Conservation (phyloP, 30 jellyfish, hydroid and myxozoan species). For the Calvadosia cruxmelitensis region DNA sequence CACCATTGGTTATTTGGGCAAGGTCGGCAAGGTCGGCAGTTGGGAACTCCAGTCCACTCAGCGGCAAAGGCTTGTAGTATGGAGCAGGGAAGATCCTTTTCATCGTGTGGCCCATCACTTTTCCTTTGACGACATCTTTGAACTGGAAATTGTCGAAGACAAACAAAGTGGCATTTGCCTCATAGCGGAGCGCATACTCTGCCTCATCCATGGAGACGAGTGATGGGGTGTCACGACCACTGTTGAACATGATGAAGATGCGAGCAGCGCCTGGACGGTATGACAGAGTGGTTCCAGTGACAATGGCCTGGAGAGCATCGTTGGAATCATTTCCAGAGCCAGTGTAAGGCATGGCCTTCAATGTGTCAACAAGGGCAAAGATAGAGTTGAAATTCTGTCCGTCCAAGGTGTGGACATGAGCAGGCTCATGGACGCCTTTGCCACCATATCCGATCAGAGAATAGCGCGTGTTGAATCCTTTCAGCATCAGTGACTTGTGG, state of each 20-base stretch:
- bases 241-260: constrained; percentile 57
- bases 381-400: constrained; percentile 42
- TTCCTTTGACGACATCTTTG: constrained; percentile 37
- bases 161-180: constrained; percentile 74
- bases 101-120: constrained; percentile 68
- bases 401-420: constrained; percentile 64
- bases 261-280: constrained; percentile 91
- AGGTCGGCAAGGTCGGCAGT: constrained; percentile 31
- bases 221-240: constrained; percentile 39
- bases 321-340: constrained; percentile 41
- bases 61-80: constrained; percentile 39
- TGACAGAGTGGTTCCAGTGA: constrained; percentile 46
- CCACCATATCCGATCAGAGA: constrained; percentile 98
- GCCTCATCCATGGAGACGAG: constrained; percentile 58
- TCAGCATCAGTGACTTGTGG: constrained; percentile 20
- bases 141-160: constrained; percentile 57
- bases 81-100: constrained; percentile 53
- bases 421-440: constrained; percentile 52
- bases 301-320: constrained; percentile 71
- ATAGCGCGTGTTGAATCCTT: constrained; percentile 53
- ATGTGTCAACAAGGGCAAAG: constrained; percentile 16
- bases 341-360: constrained; percentile 69
- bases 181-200: constrained; percentile 19
- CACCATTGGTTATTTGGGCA: constrained; percentile 61
- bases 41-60: constrained; percentile 33